Evolutionary conservation across 2,797 vertebrate genomes (phyloP).

Genomic region (Rhodeus uyekii): DNA sequence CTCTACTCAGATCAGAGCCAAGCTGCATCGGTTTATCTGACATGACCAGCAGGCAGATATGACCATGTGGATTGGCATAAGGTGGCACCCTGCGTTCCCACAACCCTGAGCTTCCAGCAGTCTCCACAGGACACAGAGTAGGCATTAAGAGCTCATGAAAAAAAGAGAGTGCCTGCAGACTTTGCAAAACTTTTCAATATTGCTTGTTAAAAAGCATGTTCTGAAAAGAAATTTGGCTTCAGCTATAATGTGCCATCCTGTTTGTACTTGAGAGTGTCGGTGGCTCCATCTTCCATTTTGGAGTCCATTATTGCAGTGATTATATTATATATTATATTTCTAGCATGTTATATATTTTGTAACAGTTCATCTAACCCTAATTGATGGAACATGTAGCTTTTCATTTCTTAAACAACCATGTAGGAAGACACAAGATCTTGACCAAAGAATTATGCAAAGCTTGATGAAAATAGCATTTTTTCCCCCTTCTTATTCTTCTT

Average conservation of each 20-base stretch:
- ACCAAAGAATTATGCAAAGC: no score
- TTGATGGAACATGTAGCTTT: no score
- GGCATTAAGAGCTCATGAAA: neutral
- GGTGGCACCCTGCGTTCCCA: conserved; percentile 13
- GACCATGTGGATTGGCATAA: conserved; percentile 20
- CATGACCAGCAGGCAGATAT: conserved; percentile 22
- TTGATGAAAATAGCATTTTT: neutral
- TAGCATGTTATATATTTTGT: no score
- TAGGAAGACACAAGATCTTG: no score
- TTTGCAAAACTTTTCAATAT: conserved; percentile 59
- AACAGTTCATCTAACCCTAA: no score
- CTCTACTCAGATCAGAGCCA: neutral
- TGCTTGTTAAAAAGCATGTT: conserved; percentile 3
- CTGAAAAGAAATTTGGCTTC: conserved; percentile 46
- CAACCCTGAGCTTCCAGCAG: conserved; percentile 15
- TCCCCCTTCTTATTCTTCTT: no score
- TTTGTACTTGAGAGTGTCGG: conserved; percentile 43
- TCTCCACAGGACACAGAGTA: neutral
- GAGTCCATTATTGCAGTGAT: no score
- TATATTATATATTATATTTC: no score
- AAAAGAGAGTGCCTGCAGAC: neutral
- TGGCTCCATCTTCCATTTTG: neutral
- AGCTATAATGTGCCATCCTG: conserved; percentile 15
- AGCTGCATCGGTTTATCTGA: conserved; percentile 18
- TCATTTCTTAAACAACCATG: no score